These are phyloP conservation scores for Pogoniulus pusillus DNA, from an alignment of 2,797 vertebrate species.

Conservation along the genomic window DNA sequence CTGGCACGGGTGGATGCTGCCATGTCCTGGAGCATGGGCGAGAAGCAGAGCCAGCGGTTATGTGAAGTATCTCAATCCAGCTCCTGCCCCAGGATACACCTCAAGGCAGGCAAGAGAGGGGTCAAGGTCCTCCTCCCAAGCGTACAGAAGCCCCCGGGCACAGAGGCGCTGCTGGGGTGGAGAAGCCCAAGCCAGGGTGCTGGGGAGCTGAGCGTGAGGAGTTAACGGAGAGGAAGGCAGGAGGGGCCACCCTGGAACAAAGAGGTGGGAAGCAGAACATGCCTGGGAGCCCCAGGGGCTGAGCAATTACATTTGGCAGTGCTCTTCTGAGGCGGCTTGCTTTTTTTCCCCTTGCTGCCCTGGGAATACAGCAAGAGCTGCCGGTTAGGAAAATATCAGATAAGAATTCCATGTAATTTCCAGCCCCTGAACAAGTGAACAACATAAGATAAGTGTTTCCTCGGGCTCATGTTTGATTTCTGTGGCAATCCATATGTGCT, in stretches of 20 bases:
- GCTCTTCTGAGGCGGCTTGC: slow-evolving; percentile 46
- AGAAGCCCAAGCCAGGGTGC: background rate
- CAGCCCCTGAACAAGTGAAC: slow-evolving; percentile 73
- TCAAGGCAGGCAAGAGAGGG: background rate
- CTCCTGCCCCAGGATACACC: background rate
- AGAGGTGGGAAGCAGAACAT: slow-evolving; percentile 67
- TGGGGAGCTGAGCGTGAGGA: slow-evolving; percentile 27
- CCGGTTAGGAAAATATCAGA: slow-evolving; percentile 73
- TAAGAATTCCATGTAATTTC: slow-evolving; percentile 76
- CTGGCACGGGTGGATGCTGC: background rate
- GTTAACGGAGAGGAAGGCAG: slow-evolving; percentile 54
- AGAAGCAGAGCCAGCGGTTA: background rate
- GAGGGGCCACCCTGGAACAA: slow-evolving; percentile 74
- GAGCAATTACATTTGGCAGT: slow-evolving; percentile 71
- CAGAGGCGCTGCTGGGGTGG: background rate
- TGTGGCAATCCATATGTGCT: slow-evolving; percentile 70
- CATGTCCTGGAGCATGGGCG: background rate
- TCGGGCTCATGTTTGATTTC: slow-evolving; percentile 69
- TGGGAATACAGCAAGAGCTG: slow-evolving; percentile 62
- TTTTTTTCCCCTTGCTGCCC: slow-evolving; percentile 60
- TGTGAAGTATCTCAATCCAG: background rate
- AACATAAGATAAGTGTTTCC: slow-evolving; percentile 70
- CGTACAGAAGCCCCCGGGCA: background rate
- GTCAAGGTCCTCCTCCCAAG: background rate
- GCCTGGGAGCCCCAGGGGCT: slow-evolving; percentile 61